Evolutionary conservation across 2,797 vertebrate genomes (phyloP).

Genomic region (Clarias fuscus): DNA sequence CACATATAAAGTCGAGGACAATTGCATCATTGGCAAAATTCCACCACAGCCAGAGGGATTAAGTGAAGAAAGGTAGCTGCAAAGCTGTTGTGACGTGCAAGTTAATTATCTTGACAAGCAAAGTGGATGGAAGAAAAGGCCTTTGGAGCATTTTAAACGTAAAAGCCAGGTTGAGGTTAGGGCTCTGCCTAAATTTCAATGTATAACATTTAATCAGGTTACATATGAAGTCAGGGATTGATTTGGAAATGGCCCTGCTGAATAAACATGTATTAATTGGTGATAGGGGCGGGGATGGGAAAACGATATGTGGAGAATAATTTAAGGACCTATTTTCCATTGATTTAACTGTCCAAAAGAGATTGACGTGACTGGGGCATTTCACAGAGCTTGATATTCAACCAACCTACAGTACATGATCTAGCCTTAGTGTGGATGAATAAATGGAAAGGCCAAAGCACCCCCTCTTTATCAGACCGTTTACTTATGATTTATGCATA

Average conservation of each 20-base stretch:
- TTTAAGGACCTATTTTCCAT: constrained; percentile 39
- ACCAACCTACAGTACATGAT: constrained; percentile 41
- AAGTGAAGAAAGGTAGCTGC: constrained; percentile 9
- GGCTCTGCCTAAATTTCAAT: constrained; percentile 2
- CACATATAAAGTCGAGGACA: background rate
- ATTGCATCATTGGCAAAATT: background rate
- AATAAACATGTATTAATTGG: constrained; percentile 23
- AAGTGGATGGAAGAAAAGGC: constrained; percentile 25
- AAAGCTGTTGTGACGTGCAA: constrained; percentile 28
- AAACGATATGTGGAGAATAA: constrained; percentile 14
- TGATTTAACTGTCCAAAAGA: constrained; percentile 32
- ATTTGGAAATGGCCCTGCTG: constrained; percentile 34
- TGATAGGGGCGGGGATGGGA: background rate
- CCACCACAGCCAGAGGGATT: constrained; percentile 18
- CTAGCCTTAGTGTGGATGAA: constrained; percentile 17
- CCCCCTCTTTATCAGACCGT: constrained; percentile 36
- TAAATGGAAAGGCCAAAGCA: constrained; percentile 23
- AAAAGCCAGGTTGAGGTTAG: constrained; percentile 13
- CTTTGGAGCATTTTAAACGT: constrained; percentile 16
- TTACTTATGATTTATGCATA: constrained; percentile 35
- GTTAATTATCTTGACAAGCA: constrained; percentile 27
- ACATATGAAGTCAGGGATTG: constrained; percentile 14
- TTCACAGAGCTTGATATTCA: constrained; percentile 37
- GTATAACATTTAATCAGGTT: constrained; percentile 43
- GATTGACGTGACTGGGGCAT: constrained; percentile 39